Base-by-base conservation (phyloP, 2,888 invertebrate genomes). In the Cephus nigrinus region DNA sequence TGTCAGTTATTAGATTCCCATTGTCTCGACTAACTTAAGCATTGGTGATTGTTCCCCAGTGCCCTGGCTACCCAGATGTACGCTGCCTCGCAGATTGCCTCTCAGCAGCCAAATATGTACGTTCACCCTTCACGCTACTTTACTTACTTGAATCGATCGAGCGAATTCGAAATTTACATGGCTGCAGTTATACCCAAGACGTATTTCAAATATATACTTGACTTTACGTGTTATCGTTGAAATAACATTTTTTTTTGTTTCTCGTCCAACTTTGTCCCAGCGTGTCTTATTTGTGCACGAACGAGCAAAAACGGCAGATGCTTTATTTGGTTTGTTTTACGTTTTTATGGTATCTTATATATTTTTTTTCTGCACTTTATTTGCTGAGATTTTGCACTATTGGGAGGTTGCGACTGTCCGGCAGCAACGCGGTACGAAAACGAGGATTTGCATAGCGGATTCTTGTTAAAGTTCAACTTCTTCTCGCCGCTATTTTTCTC, bases 21-120 rank as follows among this genome's bases (percentile, higher is more conserved):
- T 87, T 85, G 87, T 88, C 87, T 90, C 86, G 88, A 91, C 90
- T 91, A 91, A 91, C 87, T 90, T 89, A 91, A 91, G 90, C 91
- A 91, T 91, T 91, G 91, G 91, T 91, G 91, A 91, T 91, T 91
- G 90, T 91, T 95, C 94, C 95, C 95, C 96, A 97, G 97, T 96
- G 97, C 97, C 96, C 97, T 97, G 95, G 97, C 97, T 95, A 96
- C 97, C 94, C 97, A 97, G 96, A 97, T 97, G 97, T 96, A 96
- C 95, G 97, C 96, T 93, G 95, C 95, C 94, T 95, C 96, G 93
- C 97, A 97, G 95, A 95, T 96, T 93, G 96, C 96, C 93, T 95
- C 96, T 93, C 97, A 97, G 94, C 97, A 97, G 94, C 97, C 97
- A 95, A 95, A 96, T 95, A 97, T 97, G 97, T 97, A 97, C 94